Percentiles rank a stretch among this genome's conserved stretches.
Conservation (phyloP, 2,888 invertebrate genomes). For the Tinea pellionella region DNA sequence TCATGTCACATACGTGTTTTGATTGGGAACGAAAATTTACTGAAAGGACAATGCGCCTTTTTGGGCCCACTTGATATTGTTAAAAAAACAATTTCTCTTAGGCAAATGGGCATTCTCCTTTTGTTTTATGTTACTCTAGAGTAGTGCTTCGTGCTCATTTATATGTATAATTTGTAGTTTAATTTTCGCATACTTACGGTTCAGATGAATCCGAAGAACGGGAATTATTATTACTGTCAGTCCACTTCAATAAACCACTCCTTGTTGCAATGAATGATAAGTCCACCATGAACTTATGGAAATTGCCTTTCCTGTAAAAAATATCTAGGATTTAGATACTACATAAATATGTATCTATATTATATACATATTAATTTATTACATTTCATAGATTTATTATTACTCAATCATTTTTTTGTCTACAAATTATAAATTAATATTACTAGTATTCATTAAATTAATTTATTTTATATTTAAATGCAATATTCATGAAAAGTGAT, state of each 20-base stretch:
- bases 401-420: background rate
- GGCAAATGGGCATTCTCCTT: too few species aligned
- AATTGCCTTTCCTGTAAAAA: conserved; percentile 83
- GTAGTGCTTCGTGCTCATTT: too few species aligned
- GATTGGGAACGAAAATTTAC: too few species aligned
- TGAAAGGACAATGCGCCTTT: too few species aligned
- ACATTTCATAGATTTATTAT: background rate
- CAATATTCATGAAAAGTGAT: background rate
- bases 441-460: too few species aligned
- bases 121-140: too few species aligned
- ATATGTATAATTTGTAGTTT: too few species aligned
- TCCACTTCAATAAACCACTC: conserved; percentile 90
- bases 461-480: background rate
- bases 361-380: background rate
- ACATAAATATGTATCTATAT: background rate
- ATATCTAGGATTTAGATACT: background rate
- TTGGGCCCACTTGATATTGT: too few species aligned
- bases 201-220: conserved; percentile 70
- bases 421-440: too few species aligned
- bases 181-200: conserved; percentile 76
- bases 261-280: conserved; percentile 91
- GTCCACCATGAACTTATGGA: conserved; percentile 86
- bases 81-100: too few species aligned
- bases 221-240: conserved; percentile 72
- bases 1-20: too few species aligned